These are phyloP conservation scores for Agrilus cyanescens DNA, from an alignment of 2,888 invertebrate species.

Conservation along the genomic window DNA sequence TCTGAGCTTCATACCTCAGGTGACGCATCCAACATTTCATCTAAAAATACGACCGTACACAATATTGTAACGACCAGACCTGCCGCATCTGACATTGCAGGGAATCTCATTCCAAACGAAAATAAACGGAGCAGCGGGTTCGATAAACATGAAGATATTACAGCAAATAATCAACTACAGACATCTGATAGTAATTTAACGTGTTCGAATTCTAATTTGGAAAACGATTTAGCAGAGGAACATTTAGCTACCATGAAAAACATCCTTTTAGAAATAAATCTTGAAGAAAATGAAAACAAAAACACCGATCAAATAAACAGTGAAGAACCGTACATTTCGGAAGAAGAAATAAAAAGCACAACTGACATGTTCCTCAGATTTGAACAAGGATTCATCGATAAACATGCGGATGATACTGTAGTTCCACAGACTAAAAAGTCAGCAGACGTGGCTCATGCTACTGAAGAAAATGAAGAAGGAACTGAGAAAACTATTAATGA, in stretches of 20 bases:
- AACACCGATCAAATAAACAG: neutral
- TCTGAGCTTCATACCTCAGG: neutral
- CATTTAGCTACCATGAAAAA: neutral
- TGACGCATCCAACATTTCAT: no score
- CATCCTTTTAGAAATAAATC: neutral
- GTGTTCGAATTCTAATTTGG: slow-evolving; percentile 13
- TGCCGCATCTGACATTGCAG: slow-evolving; percentile 11
- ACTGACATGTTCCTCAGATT: slow-evolving; percentile 2
- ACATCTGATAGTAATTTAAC: neutral
- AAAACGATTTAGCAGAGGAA: neutral
- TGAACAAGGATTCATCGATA: slow-evolving; percentile 1
- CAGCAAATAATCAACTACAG: neutral
- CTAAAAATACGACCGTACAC: no score
- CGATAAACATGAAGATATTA: neutral
- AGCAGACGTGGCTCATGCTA: neutral
- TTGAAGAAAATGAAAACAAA: neutral
- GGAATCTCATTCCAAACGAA: slow-evolving; percentile 8
- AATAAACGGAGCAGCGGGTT: neutral
- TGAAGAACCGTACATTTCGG: neutral
- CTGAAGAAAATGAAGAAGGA: slow-evolving; percentile 15
- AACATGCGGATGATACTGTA: neutral
- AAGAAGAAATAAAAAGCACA: neutral
- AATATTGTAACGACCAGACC: slow-evolving; percentile 11
- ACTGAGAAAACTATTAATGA: slow-evolving; percentile 15
- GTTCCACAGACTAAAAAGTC: neutral